phyloP scores from a whole-genome alignment of 2,797 vertebrate genomes.

The Melanotaenia trifasciata region DNA sequence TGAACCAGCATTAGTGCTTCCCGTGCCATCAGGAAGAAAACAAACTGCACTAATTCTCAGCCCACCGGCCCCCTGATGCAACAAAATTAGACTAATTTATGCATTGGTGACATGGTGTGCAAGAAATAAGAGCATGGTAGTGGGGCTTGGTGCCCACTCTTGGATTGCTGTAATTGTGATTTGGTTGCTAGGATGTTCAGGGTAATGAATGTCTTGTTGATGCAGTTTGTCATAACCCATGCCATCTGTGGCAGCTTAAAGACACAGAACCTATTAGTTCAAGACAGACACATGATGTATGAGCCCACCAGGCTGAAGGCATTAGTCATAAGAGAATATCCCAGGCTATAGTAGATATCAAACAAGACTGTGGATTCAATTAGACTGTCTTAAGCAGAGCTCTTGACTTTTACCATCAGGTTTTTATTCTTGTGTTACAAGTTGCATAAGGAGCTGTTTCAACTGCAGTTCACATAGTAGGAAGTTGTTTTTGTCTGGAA shows the following conservation, averaged over 20 bases:
- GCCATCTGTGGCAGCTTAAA: constrained; percentile 65
- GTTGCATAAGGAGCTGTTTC: constrained; percentile 6
- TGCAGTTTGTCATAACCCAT: constrained; percentile 80
- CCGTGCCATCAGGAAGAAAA: constrained; percentile 52
- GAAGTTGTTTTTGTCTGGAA: constrained; percentile 17
- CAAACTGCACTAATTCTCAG: constrained; percentile 66
- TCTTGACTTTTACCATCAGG: constrained; percentile 30
- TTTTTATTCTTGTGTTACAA: constrained; percentile 3
- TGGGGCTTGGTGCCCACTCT: constrained; percentile 64
- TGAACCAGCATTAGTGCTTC: constrained; percentile 27
- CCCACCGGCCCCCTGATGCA: constrained; percentile 56
- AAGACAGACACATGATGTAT: constrained; percentile 68
- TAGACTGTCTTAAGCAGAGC: constrained; percentile 10
- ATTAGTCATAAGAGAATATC: constrained; percentile 61
- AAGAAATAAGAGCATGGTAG: constrained; percentile 52
- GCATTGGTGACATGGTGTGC: constrained; percentile 55
- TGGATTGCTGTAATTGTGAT: constrained; percentile 74
- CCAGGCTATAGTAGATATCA: constrained; percentile 24
- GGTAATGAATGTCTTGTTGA: constrained; percentile 81
- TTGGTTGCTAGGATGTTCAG: constrained; percentile 73
- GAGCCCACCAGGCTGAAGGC: constrained; percentile 43
- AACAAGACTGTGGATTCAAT: constrained; percentile 34
- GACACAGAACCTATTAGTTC: constrained; percentile 75
- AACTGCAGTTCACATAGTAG: constrained; percentile 12
- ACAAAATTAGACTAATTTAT: constrained; percentile 78